Evolutionary conservation across 2,113 vertebrate genomes (phyloP).

Genomic region (Bufo gargarizans): DNA sequence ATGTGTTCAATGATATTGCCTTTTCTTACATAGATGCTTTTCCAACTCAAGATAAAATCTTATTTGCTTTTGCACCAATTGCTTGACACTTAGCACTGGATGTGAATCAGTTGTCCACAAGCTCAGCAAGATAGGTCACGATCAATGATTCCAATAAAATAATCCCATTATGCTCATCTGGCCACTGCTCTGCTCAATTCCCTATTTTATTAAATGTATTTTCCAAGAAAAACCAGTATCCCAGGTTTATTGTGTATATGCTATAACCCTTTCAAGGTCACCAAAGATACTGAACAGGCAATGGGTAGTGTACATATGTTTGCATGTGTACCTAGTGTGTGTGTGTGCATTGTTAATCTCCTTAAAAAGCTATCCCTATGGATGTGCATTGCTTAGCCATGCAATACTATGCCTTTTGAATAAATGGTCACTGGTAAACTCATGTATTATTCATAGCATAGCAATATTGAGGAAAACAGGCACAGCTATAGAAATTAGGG

Average conservation of each 20-base stretch:
- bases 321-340: too few species aligned
- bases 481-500: too few species aligned
- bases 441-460: too few species aligned
- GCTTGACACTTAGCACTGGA: conserved; percentile 4
- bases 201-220: not conserved
- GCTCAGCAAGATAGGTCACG: conserved; percentile 22
- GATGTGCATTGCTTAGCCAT: too few species aligned
- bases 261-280: not conserved
- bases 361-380: too few species aligned
- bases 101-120: conserved; percentile 14
- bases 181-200: not conserved
- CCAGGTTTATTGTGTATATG: not conserved
- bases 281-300: not conserved
- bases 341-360: too few species aligned
- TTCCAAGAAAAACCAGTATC: not conserved
- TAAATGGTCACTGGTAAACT: too few species aligned
- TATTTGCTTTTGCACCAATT: conserved; percentile 34
- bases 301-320: not conserved
- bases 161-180: conserved; percentile 18
- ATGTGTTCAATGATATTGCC: conserved; percentile 27
- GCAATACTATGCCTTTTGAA: too few species aligned
- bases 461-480: too few species aligned
- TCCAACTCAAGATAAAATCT: not conserved
- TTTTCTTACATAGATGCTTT: conserved; percentile 31
- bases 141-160: conserved; percentile 34